phyloP scores from a whole-genome alignment of 2,113 vertebrate genomes.

The Oreocharis arfaki region DNA sequence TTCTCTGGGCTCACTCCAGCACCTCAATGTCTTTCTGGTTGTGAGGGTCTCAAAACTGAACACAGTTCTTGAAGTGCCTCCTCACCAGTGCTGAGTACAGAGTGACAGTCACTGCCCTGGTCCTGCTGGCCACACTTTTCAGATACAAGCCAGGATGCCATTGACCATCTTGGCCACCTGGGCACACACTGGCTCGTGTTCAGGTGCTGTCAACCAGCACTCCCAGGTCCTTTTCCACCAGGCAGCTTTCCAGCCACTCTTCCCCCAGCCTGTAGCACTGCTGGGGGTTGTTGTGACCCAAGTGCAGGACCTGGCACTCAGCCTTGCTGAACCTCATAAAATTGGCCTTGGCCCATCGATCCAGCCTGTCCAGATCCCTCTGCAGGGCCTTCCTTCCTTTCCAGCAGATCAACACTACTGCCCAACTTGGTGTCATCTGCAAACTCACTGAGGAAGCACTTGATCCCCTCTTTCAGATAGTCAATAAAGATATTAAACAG shows the following conservation, averaged over 20 bases:
- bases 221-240: neutral
- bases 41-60: neutral
- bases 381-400: neutral
- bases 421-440: neutral
- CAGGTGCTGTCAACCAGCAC: neutral
- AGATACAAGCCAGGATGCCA: neutral
- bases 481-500: neutral
- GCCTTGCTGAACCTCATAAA: neutral
- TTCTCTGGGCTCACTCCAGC: neutral
- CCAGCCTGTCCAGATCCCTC: neutral
- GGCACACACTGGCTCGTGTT: neutral
- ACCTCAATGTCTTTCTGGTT: neutral
- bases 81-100: neutral
- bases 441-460: neutral
- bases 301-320: neutral
- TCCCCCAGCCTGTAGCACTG: neutral
- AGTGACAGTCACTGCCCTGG: neutral
- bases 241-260: neutral
- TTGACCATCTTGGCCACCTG: neutral
- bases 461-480: neutral
- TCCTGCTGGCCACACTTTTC: neutral
- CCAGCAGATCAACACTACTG: neutral
- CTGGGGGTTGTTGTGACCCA: neutral
- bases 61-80: neutral
- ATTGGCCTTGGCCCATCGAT: neutral